Base-by-base conservation (phyloP, 1,140 invertebrate species). In the Drosophila subobscura region DNA sequence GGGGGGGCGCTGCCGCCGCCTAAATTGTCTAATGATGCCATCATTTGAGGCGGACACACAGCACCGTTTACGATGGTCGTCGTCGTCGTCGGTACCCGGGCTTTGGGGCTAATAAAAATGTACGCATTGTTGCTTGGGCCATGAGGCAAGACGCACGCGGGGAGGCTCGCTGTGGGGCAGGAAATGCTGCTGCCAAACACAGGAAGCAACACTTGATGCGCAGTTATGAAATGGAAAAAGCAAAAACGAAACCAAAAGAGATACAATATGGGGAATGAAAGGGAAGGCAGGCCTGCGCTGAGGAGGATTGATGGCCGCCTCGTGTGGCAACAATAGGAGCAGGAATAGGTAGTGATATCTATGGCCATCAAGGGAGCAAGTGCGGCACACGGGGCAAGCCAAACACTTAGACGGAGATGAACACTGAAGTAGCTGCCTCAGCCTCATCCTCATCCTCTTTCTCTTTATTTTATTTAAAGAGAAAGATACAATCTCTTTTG, bases 1-100 rank as follows among this genome's bases (percentile, higher is more conserved):
- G 8, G 8, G 2, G 29, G 3, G 5, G 0, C 5, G 25, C 5
- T 5, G 25, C 25, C 25, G 33, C 33, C 33, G 33, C 84, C 83
- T 88, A 88, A 88, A 88, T 88, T 89, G 84, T 89, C 83, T 88
- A 88, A 88, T 88, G 83, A 88, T 88, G 83, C 84, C 84, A 79
- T 88, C 84, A 89, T 79, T 79, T 70, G 64, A 77, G 72, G 58
- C 66, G 49, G 46, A 45, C 61, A 49, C 57, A 52, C 56, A 49
- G 22, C 68, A 60, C 23, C 49, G 68, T 50, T 72, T 63, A 47
- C 27, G 68, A 72, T 72, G 70, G 70, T 50, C 70, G 20, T 49
- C 4, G 70, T 50, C 70, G 20, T 49, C 4, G 16, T 20, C 16
- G 16, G 16, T 20, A 20, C 25, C 25, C 8, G 22, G 40, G n/a